phyloP scores from a whole-genome alignment of 1,140 invertebrate species.

The Apocrypta bakeri region DNA sequence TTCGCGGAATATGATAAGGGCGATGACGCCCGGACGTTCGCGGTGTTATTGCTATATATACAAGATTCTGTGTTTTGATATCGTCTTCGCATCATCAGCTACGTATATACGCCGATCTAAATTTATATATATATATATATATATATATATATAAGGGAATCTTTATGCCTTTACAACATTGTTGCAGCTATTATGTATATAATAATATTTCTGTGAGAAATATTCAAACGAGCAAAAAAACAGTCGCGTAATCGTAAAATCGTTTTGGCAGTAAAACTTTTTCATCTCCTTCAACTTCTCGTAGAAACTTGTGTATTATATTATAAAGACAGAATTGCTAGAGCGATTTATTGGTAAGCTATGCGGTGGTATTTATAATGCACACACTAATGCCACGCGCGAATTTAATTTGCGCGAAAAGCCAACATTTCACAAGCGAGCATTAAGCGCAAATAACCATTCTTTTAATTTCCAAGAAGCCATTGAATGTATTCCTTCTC shows the following conservation, averaged over 20 bases:
- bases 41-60: not conserved
- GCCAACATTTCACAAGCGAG: slow-evolving; percentile 17
- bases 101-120: not conserved
- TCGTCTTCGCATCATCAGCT: too few species aligned
- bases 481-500: not conserved
- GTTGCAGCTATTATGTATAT: not conserved
- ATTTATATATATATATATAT: too few species aligned
- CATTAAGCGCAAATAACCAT: slow-evolving; percentile 43
- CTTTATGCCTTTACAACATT: not conserved
- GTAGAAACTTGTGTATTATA: too few species aligned
- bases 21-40: not conserved
- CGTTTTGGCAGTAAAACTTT: not conserved
- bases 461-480: slow-evolving; percentile 41
- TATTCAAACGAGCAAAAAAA: not conserved
- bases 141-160: too few species aligned
- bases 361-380: too few species aligned
- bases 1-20: slow-evolving; percentile 7
- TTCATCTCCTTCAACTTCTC: not conserved
- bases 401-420: slow-evolving; percentile 19
- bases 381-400: too few species aligned
- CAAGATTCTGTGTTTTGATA: not conserved
- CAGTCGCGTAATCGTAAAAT: too few species aligned
- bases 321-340: not conserved
- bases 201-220: not conserved
- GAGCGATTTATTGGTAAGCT: too few species aligned